Conservation (phyloP, 2,797 vertebrate species). For the Meriones psammophilus region DNA sequence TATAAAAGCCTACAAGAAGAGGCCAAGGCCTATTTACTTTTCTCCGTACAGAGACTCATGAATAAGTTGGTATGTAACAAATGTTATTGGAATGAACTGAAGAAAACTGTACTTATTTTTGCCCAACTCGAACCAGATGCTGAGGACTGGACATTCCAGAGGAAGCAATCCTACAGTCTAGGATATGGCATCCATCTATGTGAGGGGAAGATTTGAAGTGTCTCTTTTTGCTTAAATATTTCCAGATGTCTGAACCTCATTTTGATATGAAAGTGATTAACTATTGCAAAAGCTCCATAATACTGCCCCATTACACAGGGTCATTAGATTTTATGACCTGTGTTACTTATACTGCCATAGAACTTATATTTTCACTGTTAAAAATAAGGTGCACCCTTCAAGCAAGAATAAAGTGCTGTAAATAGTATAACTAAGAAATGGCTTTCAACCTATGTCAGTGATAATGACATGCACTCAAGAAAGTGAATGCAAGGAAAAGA, state of each 20-base stretch:
- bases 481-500: not conserved
- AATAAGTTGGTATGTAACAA: constrained; percentile 39
- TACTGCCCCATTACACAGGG: not conserved
- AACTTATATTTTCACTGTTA: not conserved
- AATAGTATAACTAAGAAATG: not conserved
- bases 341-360: not conserved
- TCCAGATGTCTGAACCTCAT: not conserved
- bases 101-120: constrained; percentile 5
- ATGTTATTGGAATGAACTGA: not conserved
- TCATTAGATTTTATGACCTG: constrained; percentile 10
- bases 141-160: not conserved
- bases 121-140: not conserved
- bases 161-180: not conserved
- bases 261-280: constrained; percentile 4
- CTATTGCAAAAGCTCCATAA: not conserved
- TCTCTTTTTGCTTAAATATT: not conserved
- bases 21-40: not conserved
- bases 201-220: not conserved
- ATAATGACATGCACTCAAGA: not conserved
- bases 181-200: not conserved
- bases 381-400: not conserved
- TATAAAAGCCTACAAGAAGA: not conserved
- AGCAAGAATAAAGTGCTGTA: constrained; percentile 1
- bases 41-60: not conserved
- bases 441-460: not conserved